Conservation (phyloP, 2,797 vertebrate genomes). For the Trachops cirrhosus region DNA sequence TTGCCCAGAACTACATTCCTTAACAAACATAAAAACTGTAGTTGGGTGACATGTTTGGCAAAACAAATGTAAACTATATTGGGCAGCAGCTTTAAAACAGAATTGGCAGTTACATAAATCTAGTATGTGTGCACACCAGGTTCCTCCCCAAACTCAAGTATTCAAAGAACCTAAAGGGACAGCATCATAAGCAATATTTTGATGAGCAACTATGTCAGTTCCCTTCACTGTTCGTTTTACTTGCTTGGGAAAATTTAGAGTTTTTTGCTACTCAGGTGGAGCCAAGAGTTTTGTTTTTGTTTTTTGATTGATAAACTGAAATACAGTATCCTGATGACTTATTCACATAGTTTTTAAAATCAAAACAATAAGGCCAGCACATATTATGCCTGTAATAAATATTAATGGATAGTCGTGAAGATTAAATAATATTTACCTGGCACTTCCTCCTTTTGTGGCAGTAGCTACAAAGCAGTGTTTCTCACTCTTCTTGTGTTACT, state of each 20-base stretch:
- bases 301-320: neutral
- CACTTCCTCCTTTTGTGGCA: neutral
- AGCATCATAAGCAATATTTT: neutral
- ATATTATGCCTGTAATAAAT: neutral
- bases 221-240: neutral
- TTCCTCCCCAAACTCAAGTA: neutral
- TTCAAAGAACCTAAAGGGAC: neutral
- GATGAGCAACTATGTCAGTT: neutral
- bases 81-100: neutral
- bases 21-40: neutral
- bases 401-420: neutral
- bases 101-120: neutral
- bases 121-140: neutral
- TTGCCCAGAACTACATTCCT: neutral
- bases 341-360: neutral
- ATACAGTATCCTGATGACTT: neutral
- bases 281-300: neutral
- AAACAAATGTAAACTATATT: neutral
- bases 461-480: neutral
- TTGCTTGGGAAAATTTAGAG: slow-evolving; percentile 22
- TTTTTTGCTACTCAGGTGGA: neutral
- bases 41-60: neutral
- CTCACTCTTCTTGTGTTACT: slow-evolving; percentile 1
- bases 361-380: neutral
- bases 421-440: neutral